Conservation (phyloP, 2,888 invertebrate species). For the Eilema griseolum region DNA sequence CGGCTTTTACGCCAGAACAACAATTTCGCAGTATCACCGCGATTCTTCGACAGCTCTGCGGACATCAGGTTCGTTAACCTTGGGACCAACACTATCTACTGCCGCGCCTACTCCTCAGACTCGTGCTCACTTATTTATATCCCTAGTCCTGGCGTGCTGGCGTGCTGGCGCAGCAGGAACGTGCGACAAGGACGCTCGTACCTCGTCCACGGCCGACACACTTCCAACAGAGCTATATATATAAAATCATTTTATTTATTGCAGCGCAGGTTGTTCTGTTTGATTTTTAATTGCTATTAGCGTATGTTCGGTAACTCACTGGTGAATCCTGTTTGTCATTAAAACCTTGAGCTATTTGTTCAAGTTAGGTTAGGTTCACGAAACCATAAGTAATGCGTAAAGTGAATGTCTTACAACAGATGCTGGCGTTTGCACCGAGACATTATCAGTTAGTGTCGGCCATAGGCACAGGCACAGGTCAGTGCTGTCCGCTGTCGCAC, state of each 20-base stretch:
- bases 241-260: too few species aligned
- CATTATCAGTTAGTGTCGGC: conserved; percentile 43
- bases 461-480: conserved; percentile 37
- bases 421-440: conserved; percentile 51
- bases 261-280: too few species aligned
- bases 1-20: conserved; percentile 78
- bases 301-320: too few species aligned
- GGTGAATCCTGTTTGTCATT: not conserved
- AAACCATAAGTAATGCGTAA: conserved; percentile 3
- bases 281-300: too few species aligned
- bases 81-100: not conserved
- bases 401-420: conserved; percentile 44
- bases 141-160: too few species aligned
- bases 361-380: not conserved
- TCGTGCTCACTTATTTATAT: not conserved
- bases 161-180: not conserved
- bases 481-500: conserved; percentile 19
- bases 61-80: conserved; percentile 52
- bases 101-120: not conserved
- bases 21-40: conserved; percentile 72
- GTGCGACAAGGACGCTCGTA: not conserved
- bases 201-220: not conserved
- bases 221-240: not conserved
- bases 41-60: conserved; percentile 60
- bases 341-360: not conserved